phyloP scores from a whole-genome alignment of 2,113 vertebrate species.

The Hiodon alosoides region DNA sequence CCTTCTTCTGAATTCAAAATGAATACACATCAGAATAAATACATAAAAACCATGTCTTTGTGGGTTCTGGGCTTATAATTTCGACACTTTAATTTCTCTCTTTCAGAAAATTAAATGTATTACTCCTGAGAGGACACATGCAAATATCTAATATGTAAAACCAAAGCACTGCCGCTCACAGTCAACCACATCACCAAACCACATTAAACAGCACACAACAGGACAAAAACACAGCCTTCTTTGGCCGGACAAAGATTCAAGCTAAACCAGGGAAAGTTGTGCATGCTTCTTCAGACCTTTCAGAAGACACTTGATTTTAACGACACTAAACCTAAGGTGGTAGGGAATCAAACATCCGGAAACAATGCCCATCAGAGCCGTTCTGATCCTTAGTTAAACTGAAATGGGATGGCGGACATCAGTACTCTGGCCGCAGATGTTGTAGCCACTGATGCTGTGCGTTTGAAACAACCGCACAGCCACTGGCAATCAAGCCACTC shows the following conservation, averaged over 20 bases:
- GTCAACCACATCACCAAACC: background rate
- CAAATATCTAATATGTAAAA: background rate
- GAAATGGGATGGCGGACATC: background rate
- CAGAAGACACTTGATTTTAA: conserved; percentile 1
- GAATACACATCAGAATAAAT: too few relatives aligned
- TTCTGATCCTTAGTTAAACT: background rate
- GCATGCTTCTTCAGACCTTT: background rate
- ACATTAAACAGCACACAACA: background rate
- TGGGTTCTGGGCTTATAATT: background rate
- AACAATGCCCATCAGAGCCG: background rate
- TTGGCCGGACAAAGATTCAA: background rate
- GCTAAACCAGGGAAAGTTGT: background rate
- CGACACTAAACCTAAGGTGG: background rate
- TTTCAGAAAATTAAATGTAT: background rate
- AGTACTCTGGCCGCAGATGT: background rate
- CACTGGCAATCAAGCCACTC: background rate
- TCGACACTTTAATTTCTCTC: background rate
- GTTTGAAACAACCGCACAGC: background rate
- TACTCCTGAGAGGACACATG: background rate
- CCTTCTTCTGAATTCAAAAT: too few relatives aligned
- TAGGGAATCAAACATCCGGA: background rate
- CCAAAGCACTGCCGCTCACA: background rate
- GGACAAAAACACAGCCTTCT: background rate
- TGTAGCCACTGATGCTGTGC: background rate
- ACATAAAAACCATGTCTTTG: background rate